Base-by-base conservation (phyloP, 2,888 invertebrate genomes). In the Drosophila austrosaltans region DNA sequence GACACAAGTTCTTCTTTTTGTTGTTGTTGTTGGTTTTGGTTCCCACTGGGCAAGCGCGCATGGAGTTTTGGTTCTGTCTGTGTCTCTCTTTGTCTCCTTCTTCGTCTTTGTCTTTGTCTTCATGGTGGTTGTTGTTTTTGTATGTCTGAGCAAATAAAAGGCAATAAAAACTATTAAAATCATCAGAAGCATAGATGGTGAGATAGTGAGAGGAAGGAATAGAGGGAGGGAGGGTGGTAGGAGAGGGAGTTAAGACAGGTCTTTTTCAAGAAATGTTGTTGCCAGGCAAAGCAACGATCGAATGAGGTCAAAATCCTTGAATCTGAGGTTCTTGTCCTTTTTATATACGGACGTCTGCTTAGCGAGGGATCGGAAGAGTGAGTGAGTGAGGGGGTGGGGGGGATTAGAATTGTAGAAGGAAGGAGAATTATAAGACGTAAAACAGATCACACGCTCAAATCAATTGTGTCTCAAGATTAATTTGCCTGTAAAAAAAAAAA, bases 301-400 rank as follows among this genome's bases (percentile, higher is more conserved):
- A 81, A 81, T 72, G 89, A 89, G 91, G 90, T 91, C 91, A 91
- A 92, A 87, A 90, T 91, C 90, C 92, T 91, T 87, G 74, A 48
- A 48, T 22, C 48, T 10, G 25, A 86, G 90, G 81, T 91, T 90
- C 83, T 89, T 90, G 91, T 92, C 91, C 91, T 92, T 91, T 82
- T 28, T 16, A 16, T 16, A 16, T 16, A 16, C 16, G 16, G 16
- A 16, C 16, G 16, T 16, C 16, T 16, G 16, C 16, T 16, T 16
- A 16, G 16, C 16, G 16, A 16, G 16, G 16, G 16, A 16, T 16
- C 16, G 16, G 28, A 28, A 3, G 28, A 28, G 2, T 2, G 28
- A 28, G 2, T 2, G 28, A 28, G 28, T 28, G 28, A 20, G 72
- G 28, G 44, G 16, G 22, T 12, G 12, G 36, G 16, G 22, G 22